phyloP scores from a whole-genome alignment of 2,888 invertebrate species.

The Arrhopalites spinosus region DNA sequence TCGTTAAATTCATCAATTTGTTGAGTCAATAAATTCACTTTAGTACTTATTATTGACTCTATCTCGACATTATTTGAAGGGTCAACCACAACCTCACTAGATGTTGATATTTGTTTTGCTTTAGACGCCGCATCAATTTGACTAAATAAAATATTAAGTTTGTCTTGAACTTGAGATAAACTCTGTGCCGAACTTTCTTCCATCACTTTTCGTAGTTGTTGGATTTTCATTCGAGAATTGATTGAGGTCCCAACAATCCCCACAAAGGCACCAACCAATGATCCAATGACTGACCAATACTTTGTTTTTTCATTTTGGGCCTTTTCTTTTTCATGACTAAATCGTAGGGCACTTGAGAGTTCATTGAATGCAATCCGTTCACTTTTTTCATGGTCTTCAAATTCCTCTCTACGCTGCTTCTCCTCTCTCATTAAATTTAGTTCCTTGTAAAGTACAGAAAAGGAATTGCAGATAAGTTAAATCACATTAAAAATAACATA shows the following conservation, averaged over 20 bases:
- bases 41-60: not conserved
- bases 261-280: constrained; percentile 67
- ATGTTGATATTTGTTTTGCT: not conserved
- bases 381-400: constrained; percentile 71
- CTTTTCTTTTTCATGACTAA: constrained; percentile 81
- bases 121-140: constrained; percentile 7
- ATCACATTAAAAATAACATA: too few species aligned
- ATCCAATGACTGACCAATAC: constrained; percentile 79
- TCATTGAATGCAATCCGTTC: constrained; percentile 76
- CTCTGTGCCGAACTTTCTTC: constrained; percentile 60
- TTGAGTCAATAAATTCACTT: not conserved
- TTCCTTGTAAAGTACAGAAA: constrained; percentile 63
- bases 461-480: too few species aligned
- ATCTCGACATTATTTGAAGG: not conserved
- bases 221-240: constrained; percentile 70
- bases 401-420: constrained; percentile 64
- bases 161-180: constrained; percentile 9
- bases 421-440: constrained; percentile 64
- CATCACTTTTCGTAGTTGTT: constrained; percentile 68
- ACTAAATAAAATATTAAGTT: constrained; percentile 1
- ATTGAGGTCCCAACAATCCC: constrained; percentile 72
- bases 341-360: constrained; percentile 75
- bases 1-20: constrained; percentile 16
- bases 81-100: not conserved
- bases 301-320: constrained; percentile 81